A percentile compares a stretch with the other conserved stretches of the same genome.
phyloP scores from a whole-genome alignment of 2,113 vertebrate genomes.

The Podilymbus podiceps region DNA sequence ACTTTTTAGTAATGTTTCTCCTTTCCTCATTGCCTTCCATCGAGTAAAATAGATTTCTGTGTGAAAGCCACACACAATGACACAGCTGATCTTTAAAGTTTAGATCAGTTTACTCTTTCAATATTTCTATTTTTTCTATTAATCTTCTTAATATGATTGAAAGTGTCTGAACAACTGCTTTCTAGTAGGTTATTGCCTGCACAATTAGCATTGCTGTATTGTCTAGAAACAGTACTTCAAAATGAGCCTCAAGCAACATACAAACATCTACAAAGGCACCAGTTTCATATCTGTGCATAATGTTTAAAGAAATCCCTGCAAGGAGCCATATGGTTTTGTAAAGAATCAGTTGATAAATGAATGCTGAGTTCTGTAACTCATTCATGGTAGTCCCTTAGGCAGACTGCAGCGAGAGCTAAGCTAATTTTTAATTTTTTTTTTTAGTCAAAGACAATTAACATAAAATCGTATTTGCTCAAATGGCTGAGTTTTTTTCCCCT shows the following conservation, averaged over 20 bases:
- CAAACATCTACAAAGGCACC: background rate
- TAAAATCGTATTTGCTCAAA: background rate
- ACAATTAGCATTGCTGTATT: background rate
- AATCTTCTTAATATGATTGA: background rate
- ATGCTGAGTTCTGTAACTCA: constrained; percentile 2
- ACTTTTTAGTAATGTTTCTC: background rate
- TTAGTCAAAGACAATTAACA: background rate
- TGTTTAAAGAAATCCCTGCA: constrained; percentile 19
- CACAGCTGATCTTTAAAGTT: background rate
- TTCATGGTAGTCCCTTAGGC: background rate
- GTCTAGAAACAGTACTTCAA: background rate
- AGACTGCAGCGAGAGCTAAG: background rate
- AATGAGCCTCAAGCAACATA: constrained; percentile 2
- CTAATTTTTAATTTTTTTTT: background rate
- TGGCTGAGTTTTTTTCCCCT: background rate
- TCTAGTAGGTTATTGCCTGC: background rate
- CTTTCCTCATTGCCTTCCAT: background rate
- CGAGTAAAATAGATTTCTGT: background rate
- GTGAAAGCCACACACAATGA: background rate
- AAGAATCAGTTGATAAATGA: background rate
- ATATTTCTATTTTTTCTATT: background rate
- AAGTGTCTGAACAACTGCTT: constrained; percentile 9
- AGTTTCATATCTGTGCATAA: background rate
- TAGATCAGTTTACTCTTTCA: background rate
- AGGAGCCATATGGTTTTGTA: constrained; percentile 34